Evolutionary conservation across 2,113 vertebrate species (phyloP).

Genomic region (Halichoeres trimaculatus): DNA sequence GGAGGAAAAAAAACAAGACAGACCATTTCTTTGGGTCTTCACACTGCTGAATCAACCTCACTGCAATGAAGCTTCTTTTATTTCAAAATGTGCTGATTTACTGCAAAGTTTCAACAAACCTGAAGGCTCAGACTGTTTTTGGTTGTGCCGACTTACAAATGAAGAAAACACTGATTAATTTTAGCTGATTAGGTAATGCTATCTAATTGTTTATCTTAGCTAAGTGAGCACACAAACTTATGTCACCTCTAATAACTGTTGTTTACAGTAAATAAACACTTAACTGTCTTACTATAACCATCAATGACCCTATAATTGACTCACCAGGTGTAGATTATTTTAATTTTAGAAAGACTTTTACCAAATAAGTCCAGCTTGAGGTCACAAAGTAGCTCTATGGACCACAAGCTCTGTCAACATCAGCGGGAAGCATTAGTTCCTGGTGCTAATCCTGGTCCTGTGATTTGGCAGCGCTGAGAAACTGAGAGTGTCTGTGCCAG

Average conservation of each 20-base stretch:
- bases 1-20: background rate
- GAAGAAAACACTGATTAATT: background rate
- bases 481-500: slow-evolving; percentile 57
- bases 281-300: background rate
- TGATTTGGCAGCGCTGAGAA: slow-evolving; percentile 75
- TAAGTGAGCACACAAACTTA: background rate
- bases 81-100: background rate
- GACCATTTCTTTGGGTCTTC: background rate
- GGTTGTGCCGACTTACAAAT: background rate
- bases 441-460: slow-evolving; percentile 76
- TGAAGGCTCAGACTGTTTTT: background rate
- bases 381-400: background rate
- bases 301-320: background rate
- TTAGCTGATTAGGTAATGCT: background rate
- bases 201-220: background rate
- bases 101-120: too few species aligned
- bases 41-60: background rate
- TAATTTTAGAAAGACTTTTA: background rate
- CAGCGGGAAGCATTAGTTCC: slow-evolving; percentile 62
- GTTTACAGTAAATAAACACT: background rate
- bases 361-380: background rate
- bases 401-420: slow-evolving; percentile 3
- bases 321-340: background rate
- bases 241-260: background rate
- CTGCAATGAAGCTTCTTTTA: background rate